These are phyloP conservation scores for Pteruthius melanotis DNA, from an alignment of 2,113 vertebrate genomes.

Conservation along the genomic window DNA sequence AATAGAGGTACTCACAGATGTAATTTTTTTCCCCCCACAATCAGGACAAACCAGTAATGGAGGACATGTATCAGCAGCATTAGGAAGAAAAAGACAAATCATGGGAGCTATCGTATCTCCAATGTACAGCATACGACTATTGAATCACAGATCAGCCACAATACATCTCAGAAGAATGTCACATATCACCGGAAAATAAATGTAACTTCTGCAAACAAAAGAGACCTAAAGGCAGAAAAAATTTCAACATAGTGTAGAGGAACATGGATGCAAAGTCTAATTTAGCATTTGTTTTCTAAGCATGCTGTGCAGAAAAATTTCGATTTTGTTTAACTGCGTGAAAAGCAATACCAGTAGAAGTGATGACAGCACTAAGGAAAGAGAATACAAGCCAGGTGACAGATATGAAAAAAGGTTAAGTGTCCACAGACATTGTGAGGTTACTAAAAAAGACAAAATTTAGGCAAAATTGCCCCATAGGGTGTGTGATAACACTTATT, in stretches of 20 bases:
- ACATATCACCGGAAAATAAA: neutral
- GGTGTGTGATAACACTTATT: neutral
- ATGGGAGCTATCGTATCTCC: neutral
- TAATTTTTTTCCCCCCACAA: neutral
- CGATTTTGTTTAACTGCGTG: neutral
- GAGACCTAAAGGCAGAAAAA: neutral
- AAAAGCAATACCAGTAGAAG: neutral
- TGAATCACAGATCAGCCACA: neutral
- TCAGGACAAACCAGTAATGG: neutral
- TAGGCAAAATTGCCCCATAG: neutral
- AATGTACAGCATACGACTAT: neutral
- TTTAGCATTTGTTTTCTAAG: neutral
- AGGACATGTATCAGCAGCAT: neutral
- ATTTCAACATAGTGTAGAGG: neutral
- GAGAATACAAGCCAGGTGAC: neutral
- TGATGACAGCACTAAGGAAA: neutral
- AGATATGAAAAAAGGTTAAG: neutral
- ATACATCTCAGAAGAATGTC: neutral
- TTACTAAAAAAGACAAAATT: neutral
- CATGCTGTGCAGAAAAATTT: neutral
- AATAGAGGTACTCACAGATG: neutral
- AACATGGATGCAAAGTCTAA: neutral
- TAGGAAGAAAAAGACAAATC: neutral
- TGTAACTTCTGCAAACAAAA: neutral
- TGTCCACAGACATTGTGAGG: accelerated